Percentiles rank a stretch among this genome's conserved stretches.
Evolutionary conservation across 2,113 vertebrate species (phyloP).

Genomic region (rabbit (Oryctolagus cuniculus)): DNA sequence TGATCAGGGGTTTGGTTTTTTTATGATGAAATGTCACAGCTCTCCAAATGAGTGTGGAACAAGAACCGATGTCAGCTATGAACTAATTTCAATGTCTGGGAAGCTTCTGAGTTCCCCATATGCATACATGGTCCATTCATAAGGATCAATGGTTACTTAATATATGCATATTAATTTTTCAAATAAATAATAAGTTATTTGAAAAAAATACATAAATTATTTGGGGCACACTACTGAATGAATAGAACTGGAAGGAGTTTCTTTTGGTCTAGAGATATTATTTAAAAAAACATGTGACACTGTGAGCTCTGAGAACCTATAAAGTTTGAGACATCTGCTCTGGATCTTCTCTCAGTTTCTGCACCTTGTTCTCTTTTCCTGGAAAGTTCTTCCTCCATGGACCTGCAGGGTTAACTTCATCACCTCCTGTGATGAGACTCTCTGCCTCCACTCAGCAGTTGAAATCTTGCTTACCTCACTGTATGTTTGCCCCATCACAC

Average conservation of each 20-base stretch:
- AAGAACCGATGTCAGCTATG: not conserved
- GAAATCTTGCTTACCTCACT: not conserved
- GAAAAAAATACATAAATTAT: not conserved
- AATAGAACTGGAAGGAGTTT: not conserved
- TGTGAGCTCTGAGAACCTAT: not conserved
- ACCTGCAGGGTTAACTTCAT: not conserved
- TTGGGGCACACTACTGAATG: not conserved
- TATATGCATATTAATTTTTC: not conserved
- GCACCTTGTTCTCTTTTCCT: not conserved
- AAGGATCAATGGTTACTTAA: not conserved
- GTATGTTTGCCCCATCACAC: not conserved
- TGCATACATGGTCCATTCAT: not conserved
- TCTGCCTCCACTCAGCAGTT: not conserved
- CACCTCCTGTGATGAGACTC: not conserved
- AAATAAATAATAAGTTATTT: not conserved
- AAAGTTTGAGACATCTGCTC: not conserved
- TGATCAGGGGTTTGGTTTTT: not conserved
- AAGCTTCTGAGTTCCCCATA: not conserved
- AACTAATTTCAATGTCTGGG: not conserved
- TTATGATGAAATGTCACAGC: not conserved
- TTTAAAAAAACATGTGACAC: not conserved
- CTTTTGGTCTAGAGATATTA: slow-evolving; percentile 13
- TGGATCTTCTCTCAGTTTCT: not conserved
- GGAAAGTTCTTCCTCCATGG: not conserved
- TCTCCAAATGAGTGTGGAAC: not conserved